These are phyloP conservation scores for Potamarius usumacintae DNA, from an alignment of 2,113 vertebrate species.

Conservation along the genomic window DNA sequence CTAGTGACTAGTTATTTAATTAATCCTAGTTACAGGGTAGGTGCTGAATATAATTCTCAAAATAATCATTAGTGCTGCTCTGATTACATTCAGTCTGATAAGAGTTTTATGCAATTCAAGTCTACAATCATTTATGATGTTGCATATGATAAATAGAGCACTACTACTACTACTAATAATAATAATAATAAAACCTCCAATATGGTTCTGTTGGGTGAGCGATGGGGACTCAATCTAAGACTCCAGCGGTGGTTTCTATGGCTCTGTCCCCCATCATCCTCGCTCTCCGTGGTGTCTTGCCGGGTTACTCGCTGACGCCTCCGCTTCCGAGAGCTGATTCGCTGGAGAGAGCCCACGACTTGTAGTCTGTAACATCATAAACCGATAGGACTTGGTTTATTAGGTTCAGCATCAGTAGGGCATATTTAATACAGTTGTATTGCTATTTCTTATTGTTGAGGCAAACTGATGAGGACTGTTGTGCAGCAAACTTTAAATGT, in stretches of 20 bases:
- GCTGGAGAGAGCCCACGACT: constrained; percentile 71
- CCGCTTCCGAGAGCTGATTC: constrained; percentile 76
- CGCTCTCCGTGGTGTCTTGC: constrained; percentile 79
- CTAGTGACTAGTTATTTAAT: neutral
- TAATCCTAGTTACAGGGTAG: neutral
- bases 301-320: constrained; percentile 70
- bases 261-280: constrained; percentile 74
- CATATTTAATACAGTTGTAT: too few species aligned
- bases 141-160: neutral
- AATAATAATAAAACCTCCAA: constrained; percentile 65
- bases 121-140: neutral
- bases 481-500: neutral
- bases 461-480: neutral
- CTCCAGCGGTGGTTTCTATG: constrained; percentile 73
- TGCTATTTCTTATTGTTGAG: neutral
- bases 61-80: neutral
- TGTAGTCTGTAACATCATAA: constrained; percentile 63
- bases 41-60: neutral
- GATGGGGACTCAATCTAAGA: constrained; percentile 73
- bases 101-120: neutral
- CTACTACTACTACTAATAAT: neutral
- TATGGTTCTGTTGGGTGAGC: constrained; percentile 70
- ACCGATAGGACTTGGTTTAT: neutral
- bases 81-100: neutral
- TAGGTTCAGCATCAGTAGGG: too few species aligned